phyloP scores from a whole-genome alignment of 1,140 invertebrate species.

The Hermatobates lingyangjiaoensis region DNA sequence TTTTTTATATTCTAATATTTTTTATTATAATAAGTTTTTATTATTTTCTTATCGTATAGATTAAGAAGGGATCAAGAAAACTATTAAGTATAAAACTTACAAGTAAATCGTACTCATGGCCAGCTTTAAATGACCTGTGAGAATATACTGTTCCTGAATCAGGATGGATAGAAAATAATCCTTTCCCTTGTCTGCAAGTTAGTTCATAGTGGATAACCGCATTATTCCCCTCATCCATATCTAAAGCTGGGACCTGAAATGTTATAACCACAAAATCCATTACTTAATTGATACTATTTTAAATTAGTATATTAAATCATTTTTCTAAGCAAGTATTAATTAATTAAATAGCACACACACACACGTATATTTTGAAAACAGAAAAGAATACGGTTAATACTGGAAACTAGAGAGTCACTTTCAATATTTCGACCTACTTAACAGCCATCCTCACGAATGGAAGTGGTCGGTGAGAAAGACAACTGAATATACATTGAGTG shows the following conservation, averaged over 20 bases:
- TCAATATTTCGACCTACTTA: no score
- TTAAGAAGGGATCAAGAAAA: background rate
- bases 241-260: conserved; percentile 60
- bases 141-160: conserved; percentile 61
- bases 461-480: no score
- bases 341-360: no score
- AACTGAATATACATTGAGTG: no score
- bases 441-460: no score
- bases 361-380: no score
- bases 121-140: conserved; percentile 41
- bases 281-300: background rate
- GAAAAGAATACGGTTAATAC: no score
- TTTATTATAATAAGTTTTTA: no score
- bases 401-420: no score
- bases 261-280: background rate
- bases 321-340: background rate
- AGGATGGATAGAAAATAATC: conserved; percentile 58
- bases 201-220: conserved; percentile 61
- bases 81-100: conserved; percentile 27
- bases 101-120: conserved; percentile 58
- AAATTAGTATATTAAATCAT: background rate
- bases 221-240: conserved; percentile 64
- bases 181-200: conserved; percentile 48
- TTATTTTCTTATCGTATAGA: background rate
- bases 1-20: no score